Base-by-base conservation (phyloP, 1,140 invertebrate species). In the Drosophila tropicalis region DNA sequence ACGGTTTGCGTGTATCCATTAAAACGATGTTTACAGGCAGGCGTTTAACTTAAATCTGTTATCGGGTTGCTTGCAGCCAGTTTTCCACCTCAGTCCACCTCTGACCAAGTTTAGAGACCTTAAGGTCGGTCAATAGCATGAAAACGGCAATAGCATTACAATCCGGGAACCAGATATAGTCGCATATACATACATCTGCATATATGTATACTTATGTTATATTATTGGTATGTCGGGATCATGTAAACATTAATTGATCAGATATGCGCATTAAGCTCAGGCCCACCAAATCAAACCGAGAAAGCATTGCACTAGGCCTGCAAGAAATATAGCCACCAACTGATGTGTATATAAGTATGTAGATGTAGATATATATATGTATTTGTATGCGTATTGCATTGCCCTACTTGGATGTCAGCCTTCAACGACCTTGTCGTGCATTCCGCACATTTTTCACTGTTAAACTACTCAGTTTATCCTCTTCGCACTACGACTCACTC, bases 161-260 rank as follows among this genome's bases (percentile, higher is more conserved):
- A 13, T 41, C 25, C 9, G 44, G 34, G 34, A 36, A 7, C 64
- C 17, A 57, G 55, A 44, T 47, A 62, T 44, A 47, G 9, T 19
- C 12, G 22, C 56, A 56, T 4, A 40, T 62, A 39, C 47, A 47
- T 40, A 25, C 3, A 25, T 25, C 3, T 29, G 25, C 25, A 61
- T 39, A 47, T n/a, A 60, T 73, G 39, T 29, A 5, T 29, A 29
- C 29, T 29, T 29, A 1, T 29, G 63, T 62, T 40, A 60, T 68
- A 79, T 79, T 57, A 67, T 60, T 75, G 72, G 69, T 67, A 76
- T 76, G 69, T 72, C 70, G 63, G 69, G 55, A 44, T 54, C 65
- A 77, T 74, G 78, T 80, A 60, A 80, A 80, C 78, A 77, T 74
- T 77, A 77, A 77, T 80, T 80, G 78, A 77, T 80, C 78, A 74